Base-by-base conservation (phyloP, 2,113 vertebrate species). In the Chaenogobius annularis region DNA sequence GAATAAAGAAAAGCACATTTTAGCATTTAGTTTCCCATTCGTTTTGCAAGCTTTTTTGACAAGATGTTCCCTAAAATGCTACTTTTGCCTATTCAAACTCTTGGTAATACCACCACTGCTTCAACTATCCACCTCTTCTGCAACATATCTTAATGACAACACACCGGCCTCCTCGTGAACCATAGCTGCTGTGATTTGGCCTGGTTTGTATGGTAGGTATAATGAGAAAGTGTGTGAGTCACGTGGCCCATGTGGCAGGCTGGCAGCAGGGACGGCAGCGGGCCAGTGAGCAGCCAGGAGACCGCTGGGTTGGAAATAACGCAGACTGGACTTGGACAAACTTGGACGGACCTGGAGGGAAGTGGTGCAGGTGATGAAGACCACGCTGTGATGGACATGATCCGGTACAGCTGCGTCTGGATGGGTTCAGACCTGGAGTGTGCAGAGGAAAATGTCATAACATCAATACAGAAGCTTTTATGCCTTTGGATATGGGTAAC, bases 221-320 rank as follows among this genome's bases (percentile, higher is more conserved):
- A 59, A 68, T 80, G 69, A 61, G 74, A 48, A 20, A 67, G 44
- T 40, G 62, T 65, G 31, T 20, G 37, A 56, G 37, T 70, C 55
- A 12, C 72, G 56, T 50, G 2, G 64, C 79, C 69, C 90, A 89
- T 88, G 89, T 87, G 85, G 85, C 56, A 23, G 78, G 72, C 77
- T 9, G 31, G 35, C 35, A 20, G 61, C 31, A n/a, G 35, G 35
- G 31, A 43, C 59, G 15, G 59, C 26, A 37, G 2, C 15, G 31
- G 6, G 31, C 59, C 59, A 62, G 59, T 19, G 59, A 62, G 8
- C 31, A 37, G 59, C 23, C 3, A 62, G 14, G 26, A 37, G 26
- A 35, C 58, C 26, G 26, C 58, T 31, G 58, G 12, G 58, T 5
- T 62, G 59, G 59, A 35, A 62, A 62, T 19, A 58, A 58, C 20